Evolutionary conservation across 2,797 vertebrate species (phyloP).

Genomic region (Sebastolobus alascanus): DNA sequence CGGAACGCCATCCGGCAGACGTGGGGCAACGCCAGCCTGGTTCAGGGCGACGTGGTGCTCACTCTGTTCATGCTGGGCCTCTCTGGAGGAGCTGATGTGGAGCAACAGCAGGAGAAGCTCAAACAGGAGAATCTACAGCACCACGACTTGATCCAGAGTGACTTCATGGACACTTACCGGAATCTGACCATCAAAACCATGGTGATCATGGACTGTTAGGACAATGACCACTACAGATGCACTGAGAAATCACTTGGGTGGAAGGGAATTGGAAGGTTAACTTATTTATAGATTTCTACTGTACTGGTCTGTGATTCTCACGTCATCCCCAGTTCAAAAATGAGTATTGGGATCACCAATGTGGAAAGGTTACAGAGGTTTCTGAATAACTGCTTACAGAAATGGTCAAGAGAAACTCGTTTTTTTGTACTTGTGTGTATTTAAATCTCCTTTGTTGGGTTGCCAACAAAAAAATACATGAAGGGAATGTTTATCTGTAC

Average conservation of each 20-base stretch:
- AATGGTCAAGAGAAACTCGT: neutral
- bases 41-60: constrained; percentile 71
- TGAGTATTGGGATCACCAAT: neutral
- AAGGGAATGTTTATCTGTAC: neutral
- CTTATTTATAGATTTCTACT: neutral
- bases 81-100: neutral
- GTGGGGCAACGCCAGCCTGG: constrained; percentile 81
- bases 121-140: constrained; percentile 69
- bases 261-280: neutral
- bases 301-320: neutral
- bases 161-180: constrained; percentile 84
- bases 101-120: constrained; percentile 57
- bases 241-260: neutral
- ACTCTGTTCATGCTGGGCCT: constrained; percentile 85
- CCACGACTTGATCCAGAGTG: constrained; percentile 82
- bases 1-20: constrained; percentile 81
- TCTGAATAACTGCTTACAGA: neutral
- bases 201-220: constrained; percentile 85
- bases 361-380: neutral
- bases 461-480: neutral
- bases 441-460: neutral
- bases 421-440: neutral
- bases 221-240: neutral
- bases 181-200: constrained; percentile 87
- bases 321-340: neutral